Base-by-base conservation (phyloP, 2,797 vertebrate species). In the Onychomys leucogaster region DNA sequence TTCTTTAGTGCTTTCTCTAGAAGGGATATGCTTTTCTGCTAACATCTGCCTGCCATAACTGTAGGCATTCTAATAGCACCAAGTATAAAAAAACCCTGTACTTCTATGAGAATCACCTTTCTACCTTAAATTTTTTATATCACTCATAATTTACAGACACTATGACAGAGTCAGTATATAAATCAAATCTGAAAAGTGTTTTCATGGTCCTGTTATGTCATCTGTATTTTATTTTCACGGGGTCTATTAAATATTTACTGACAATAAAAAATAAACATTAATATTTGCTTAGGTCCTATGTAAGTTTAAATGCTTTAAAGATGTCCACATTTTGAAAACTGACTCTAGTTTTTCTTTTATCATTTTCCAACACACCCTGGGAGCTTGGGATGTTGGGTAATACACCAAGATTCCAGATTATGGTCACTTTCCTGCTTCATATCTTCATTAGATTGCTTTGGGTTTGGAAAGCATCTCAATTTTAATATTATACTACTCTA, bases 241-340 rank as follows among this genome's bases (percentile, higher is more conserved):
- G 90, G 11, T 25, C 63, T 84, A 87, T 87, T 1, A 90, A 94
- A 57, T 78, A 85, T 41, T 67, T 90, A 84, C 59, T 84, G 61
- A 96, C 84, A 96, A 49, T 76, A 89, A 90, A 90, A 92, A 80
- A 81, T 12, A 69, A 16, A 37, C 0, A 49, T 12, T 89, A 90
- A 90, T 87, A 95, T 82, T 90, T 91, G 6, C 21, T 14, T 25
- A 94, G 32, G 9, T 52, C 93, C 59, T 81, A 49, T 46, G 23
- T 37, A 27, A 63, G n/a, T 29, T 25, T 67, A 89, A 89, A 82
- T 27, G 43, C 34, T 88, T 67, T 57, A 6, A 29, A 95, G 49
- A 77, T 11, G 55, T 29, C 9, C 5, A 37, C 4, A 61, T 59
- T 59, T 91, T 89, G 69, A 88, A 94, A 55, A 85, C 2, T n/a